Conservation (phyloP, 2,113 vertebrate species). For the Colinus virginianus region DNA sequence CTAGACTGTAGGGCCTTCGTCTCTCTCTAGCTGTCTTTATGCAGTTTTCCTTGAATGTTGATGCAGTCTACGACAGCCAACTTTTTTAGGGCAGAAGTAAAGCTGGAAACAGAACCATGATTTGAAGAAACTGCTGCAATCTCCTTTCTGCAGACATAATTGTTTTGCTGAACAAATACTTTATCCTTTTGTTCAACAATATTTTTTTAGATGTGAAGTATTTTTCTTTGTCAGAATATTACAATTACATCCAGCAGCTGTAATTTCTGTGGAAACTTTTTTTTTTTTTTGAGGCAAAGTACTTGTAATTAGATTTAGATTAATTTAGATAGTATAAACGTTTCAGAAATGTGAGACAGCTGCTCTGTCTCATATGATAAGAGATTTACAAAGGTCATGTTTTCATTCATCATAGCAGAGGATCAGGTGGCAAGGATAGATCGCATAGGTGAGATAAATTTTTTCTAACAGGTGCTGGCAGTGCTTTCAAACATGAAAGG, state of each 20-base stretch:
- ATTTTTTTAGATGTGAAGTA: background rate
- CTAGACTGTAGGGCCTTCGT: background rate
- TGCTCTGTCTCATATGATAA: conserved; percentile 38
- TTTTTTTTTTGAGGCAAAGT: background rate
- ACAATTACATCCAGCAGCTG: background rate
- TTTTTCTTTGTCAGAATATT: background rate
- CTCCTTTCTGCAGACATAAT: background rate
- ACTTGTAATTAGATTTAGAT: conserved; percentile 30
- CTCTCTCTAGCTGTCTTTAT: background rate
- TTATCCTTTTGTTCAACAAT: background rate
- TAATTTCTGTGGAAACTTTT: background rate
- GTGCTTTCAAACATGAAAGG: background rate
- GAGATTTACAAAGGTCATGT: background rate
- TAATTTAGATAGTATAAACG: conserved; percentile 4
- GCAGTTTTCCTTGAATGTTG: background rate
- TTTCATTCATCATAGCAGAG: background rate
- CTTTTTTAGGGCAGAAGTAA: background rate
- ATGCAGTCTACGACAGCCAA: background rate
- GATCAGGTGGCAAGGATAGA: background rate
- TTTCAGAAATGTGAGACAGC: background rate
- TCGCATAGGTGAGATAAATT: background rate
- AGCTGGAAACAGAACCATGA: background rate
- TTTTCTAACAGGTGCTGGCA: background rate
- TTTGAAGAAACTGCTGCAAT: background rate
- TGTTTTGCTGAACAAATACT: background rate